A percentile compares a stretch with the other conserved stretches of the same genome.
Evolutionary conservation across 2,113 vertebrate genomes (phyloP).

Genomic region (Scartelaos histophorus): DNA sequence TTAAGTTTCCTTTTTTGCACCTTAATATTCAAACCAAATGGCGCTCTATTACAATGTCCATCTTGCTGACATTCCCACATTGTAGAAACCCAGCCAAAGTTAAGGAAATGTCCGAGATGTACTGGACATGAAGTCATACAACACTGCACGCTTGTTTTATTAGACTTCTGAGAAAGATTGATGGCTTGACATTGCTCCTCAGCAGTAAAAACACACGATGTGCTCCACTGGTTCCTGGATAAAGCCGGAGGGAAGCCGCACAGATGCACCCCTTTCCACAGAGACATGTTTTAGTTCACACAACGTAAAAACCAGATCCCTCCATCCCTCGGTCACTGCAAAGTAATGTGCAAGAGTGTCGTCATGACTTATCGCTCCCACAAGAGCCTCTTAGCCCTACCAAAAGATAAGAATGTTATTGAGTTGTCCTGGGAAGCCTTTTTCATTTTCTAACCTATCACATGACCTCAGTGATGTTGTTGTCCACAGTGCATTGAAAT

Average conservation of each 20-base stretch:
- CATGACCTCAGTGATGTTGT: conserved; percentile 3
- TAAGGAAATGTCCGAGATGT: conserved; percentile 26
- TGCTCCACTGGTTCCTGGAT: conserved; percentile 33
- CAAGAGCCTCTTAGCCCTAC: conserved; percentile 1
- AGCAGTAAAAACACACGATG: conserved; percentile 36
- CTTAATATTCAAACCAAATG: conserved; percentile 47
- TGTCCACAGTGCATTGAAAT: conserved; percentile 8
- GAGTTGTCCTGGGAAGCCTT: conserved; percentile 9
- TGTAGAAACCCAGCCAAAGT: conserved; percentile 16
- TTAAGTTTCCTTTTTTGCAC: conserved; percentile 32
- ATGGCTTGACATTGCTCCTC: conserved; percentile 41
- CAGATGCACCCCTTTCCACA: conserved; percentile 25
- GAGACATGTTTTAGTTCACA: conserved; percentile 30
- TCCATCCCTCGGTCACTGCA: conserved; percentile 19
- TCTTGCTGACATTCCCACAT: conserved; percentile 5
- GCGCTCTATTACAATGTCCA: conserved; percentile 16
- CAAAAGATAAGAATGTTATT: conserved; percentile 15
- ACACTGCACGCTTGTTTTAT: conserved; percentile 38
- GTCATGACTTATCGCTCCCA: background rate
- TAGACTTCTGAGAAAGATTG: conserved; percentile 34
- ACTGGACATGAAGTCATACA: conserved; percentile 29
- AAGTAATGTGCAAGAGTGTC: conserved; percentile 7
- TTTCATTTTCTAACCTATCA: conserved; percentile 13
- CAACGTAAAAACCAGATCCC: conserved; percentile 30
- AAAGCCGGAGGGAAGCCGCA: conserved; percentile 13